A percentile compares a stretch with the other conserved stretches of the same genome.
These are phyloP conservation scores for Hyperoodon ampullatus DNA, from an alignment of 2,113 vertebrate genomes.

Conservation along the genomic window DNA sequence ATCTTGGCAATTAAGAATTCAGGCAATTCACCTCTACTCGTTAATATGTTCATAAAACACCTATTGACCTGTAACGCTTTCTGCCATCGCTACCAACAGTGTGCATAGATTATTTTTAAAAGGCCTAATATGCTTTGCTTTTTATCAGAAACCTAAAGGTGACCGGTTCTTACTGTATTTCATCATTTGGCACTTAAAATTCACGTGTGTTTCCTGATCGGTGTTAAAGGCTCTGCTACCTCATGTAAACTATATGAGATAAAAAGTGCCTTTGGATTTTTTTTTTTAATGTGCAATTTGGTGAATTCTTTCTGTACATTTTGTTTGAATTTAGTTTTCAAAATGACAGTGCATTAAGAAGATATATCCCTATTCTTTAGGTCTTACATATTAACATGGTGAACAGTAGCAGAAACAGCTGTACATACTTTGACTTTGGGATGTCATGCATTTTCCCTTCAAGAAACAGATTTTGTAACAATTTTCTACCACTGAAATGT, in stretches of 20 bases:
- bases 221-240: background rate
- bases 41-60: background rate
- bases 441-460: background rate
- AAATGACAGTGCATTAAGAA: background rate
- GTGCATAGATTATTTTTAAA: background rate
- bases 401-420: background rate
- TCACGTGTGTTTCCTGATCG: background rate
- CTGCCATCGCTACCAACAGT: background rate
- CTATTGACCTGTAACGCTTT: background rate
- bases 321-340: conserved; percentile 20
- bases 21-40: background rate
- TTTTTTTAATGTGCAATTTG: background rate
- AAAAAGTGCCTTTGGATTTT: background rate
- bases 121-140: background rate
- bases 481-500: background rate
- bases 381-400: background rate
- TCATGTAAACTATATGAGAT: background rate
- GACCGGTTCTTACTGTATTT: background rate
- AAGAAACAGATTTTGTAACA: background rate
- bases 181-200: conserved; percentile 6
- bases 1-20: background rate
- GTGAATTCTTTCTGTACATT: background rate
- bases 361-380: background rate
- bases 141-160: background rate
- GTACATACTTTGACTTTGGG: background rate